Conservation (phyloP, 2,797 vertebrate genomes). For the Phoxinus dragarum region DNA sequence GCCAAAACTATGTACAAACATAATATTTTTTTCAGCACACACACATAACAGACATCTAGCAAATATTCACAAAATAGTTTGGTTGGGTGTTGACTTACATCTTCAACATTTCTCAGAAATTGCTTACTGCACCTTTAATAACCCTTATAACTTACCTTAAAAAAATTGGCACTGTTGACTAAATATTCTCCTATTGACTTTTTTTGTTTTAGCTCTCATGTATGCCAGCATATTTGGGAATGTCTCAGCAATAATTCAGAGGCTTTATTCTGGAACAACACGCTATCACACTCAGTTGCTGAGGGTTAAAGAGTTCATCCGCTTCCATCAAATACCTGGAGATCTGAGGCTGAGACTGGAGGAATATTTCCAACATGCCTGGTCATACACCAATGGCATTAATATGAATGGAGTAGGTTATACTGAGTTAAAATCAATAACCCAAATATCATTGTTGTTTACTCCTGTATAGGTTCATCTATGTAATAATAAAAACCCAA, state of each 20-base stretch:
- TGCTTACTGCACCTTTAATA: not conserved
- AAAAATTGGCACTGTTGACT: not conserved
- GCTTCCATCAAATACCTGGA: constrained; percentile 96
- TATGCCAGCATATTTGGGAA: constrained; percentile 99
- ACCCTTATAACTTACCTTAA: not conserved
- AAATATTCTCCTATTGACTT: not conserved
- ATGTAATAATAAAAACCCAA: not conserved
- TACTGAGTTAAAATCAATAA: not conserved
- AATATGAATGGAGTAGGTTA: constrained; percentile 94
- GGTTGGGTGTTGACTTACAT: not conserved
- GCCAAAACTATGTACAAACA: too few species aligned
- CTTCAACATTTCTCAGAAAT: not conserved
- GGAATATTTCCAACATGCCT: constrained; percentile 97
- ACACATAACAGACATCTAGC: not conserved
- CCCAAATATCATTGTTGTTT: not conserved
- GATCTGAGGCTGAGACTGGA: constrained; percentile 90
- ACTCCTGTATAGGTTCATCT: not conserved
- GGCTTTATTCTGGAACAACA: constrained; percentile 91
- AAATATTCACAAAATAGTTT: not conserved
- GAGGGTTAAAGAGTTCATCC: constrained; percentile 95
- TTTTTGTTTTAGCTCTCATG: constrained; percentile 88
- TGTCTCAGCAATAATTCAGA: constrained; percentile 97
- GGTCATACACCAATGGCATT: constrained; percentile 97
- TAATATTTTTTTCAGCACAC: not conserved
- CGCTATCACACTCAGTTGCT: constrained; percentile 98